phyloP scores from a whole-genome alignment of 2,888 invertebrate species.

The Caenorhabditis doughertyi region DNA sequence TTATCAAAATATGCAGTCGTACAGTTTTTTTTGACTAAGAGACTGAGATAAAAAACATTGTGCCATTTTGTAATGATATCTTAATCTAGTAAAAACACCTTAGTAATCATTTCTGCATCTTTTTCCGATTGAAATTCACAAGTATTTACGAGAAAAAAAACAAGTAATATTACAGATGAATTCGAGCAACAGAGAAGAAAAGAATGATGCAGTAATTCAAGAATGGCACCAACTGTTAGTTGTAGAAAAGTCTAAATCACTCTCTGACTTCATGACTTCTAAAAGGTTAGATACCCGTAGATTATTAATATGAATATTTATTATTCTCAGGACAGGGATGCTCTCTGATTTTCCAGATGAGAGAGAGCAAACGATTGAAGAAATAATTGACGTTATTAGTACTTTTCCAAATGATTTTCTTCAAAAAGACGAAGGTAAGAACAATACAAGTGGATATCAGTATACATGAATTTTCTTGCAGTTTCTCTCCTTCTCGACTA shows the following conservation, averaged over 20 bases:
- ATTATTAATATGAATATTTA: neutral
- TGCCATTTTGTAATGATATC: too few relatives aligned
- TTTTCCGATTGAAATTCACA: too few relatives aligned
- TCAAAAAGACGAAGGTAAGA: conserved; percentile 59
- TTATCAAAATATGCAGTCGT: too few relatives aligned
- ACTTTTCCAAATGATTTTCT: conserved; percentile 60
- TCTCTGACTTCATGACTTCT: conserved; percentile 28
- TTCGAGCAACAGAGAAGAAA: neutral
- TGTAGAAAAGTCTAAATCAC: neutral
- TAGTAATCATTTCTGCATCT: too few relatives aligned
- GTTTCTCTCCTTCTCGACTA: conserved; percentile 72
- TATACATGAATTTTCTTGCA: too few relatives aligned
- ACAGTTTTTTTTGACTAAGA: too few relatives aligned
- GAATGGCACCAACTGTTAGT: conserved; percentile 39
- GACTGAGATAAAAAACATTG: too few relatives aligned
- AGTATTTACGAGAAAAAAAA: too few relatives aligned
- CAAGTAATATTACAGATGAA: too few relatives aligned
- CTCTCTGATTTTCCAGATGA: conserved; percentile 44
- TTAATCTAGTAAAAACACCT: too few relatives aligned
- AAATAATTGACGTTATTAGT: conserved; percentile 60
- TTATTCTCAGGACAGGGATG: conserved; percentile 42
- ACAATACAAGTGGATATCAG: neutral
- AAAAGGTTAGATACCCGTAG: conserved; percentile 1
- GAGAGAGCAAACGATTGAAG: conserved; percentile 39
- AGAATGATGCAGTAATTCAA: neutral